These are phyloP conservation scores for Andrena cerasifolii DNA, from an alignment of 1,140 invertebrate genomes.

Conservation along the genomic window DNA sequence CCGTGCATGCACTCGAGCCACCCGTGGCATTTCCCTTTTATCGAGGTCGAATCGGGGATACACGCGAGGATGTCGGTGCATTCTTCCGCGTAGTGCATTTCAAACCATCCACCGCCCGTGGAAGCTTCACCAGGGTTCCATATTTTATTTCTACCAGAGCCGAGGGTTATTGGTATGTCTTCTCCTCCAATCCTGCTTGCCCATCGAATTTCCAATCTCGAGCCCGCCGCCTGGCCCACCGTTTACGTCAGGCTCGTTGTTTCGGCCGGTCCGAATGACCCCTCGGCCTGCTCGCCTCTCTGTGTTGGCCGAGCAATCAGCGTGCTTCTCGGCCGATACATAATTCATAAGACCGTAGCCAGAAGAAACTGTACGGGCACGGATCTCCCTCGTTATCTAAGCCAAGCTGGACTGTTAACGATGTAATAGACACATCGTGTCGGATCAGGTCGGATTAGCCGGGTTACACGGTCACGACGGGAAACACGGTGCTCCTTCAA, in stretches of 20 bases:
- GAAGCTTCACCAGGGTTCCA: neutral
- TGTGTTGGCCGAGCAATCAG: no score
- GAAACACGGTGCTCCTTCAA: slow-evolving; percentile 16
- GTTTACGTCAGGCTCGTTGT: neutral
- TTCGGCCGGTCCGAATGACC: no score
- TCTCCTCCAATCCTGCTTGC: neutral
- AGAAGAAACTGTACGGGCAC: slow-evolving; percentile 9
- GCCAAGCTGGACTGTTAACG: slow-evolving; percentile 38
- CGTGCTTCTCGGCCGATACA: slow-evolving; percentile 31
- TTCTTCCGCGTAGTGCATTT: slow-evolving; percentile 34
- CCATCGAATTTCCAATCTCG: no score
- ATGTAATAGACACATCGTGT: slow-evolving; percentile 52
- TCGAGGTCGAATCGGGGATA: slow-evolving; percentile 49
- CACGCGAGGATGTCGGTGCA: slow-evolving; percentile 23
- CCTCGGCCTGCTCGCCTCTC: no score
- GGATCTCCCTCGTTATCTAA: slow-evolving; percentile 15
- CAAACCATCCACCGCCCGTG: neutral
- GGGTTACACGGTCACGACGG: slow-evolving; percentile 36
- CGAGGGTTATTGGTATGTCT: neutral
- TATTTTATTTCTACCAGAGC: neutral
- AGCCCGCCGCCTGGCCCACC: no score
- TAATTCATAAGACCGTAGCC: slow-evolving; percentile 22
- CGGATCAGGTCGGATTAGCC: slow-evolving; percentile 44
- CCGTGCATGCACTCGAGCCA: neutral
- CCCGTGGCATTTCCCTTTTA: slow-evolving; percentile 26